Evolutionary conservation across 2,113 vertebrate species (phyloP), one percentile per base, ranked within the genome.

Genomic region (Dicentrarchus labrax): DNA sequence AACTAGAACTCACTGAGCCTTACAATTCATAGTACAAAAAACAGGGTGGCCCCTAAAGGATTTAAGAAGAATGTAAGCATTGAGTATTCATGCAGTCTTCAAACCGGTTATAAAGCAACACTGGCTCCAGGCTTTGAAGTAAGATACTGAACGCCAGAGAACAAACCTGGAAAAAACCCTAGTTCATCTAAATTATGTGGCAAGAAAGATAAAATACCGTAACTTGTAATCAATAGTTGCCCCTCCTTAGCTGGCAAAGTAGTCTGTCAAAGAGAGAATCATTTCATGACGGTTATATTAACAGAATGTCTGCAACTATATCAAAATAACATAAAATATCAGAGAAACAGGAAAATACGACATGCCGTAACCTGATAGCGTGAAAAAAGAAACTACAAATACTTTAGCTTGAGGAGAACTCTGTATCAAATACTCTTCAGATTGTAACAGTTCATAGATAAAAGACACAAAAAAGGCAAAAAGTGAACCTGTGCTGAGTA

Each of bases 371-470:
- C 22, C 19, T n/a, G 62, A 67, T 15, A 72, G 48, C 48, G 47
- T 39, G 57, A 41, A 50, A 39, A 66, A 71, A 61, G 13, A 60
- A 53, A 16, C 16, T 59, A 74, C 43, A 72, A 75, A 74, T 51
- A 78, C 38, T 47, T 59, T 74, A 30, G 30, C 30, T 65, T 65
- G 38, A 78, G 62, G 5, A 41, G 61, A 73, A 45, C 30, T 72
- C 11, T 50, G 36, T 51, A n/a, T 82, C 45, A 66, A 77, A 83
- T 22, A 64, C 53, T 57, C 54, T 80, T 75, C 13, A 36, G 45
- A 57, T 19, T 80, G 57, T 78, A 84, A 86, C 76, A 89, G 72
- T 45, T 85, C 22, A 77, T 41, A 69, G 17, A 83, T 43, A 59
- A n/a, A 68, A 82, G 13, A 80, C 45, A 66, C 7, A n/a, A n/a